phyloP scores from a whole-genome alignment of 2,888 invertebrate genomes.

The Aphidoletes aphidimyza region DNA sequence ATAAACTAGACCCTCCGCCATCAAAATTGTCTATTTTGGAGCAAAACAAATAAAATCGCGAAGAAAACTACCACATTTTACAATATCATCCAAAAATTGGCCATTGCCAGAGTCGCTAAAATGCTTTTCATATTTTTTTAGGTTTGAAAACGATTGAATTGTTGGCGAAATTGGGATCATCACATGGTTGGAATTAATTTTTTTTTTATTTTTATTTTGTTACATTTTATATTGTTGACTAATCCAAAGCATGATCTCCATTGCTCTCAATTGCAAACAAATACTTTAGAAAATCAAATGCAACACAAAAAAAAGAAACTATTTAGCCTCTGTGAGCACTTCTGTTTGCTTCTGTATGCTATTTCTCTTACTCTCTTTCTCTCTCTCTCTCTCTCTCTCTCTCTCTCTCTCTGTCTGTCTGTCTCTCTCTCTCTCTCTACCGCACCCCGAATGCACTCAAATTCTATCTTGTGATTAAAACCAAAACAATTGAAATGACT shows the following conservation, averaged over 20 bases:
- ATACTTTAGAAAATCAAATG: not conserved
- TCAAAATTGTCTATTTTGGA: not conserved
- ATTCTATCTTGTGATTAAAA: slow-evolving; percentile 29
- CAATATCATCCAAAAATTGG: not conserved
- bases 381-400: not conserved
- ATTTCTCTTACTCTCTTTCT: not conserved
- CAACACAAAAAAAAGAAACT: not conserved
- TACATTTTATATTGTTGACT: slow-evolving; percentile 1
- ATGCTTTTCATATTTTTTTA: slow-evolving; percentile 16
- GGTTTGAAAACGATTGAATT: slow-evolving; percentile 53
- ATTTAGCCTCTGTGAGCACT: not conserved
- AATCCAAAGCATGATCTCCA: slow-evolving; percentile 48
- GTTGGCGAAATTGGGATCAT: slow-evolving; percentile 53
- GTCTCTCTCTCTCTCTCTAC: not conserved
- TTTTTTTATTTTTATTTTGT: slow-evolving; percentile 44
- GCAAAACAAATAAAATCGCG: not conserved
- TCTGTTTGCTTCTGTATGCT: not conserved
- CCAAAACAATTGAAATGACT: not conserved
- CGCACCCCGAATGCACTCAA: slow-evolving; percentile 52
- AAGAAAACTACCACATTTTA: not conserved
- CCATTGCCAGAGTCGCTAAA: not conserved
- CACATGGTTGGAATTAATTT: slow-evolving; percentile 52
- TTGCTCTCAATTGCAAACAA: not conserved
- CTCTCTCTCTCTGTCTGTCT: not conserved
- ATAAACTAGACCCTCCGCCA: not conserved